Base-by-base conservation (phyloP, 1,140 invertebrate genomes). In the Sycophaga agraensis region DNA sequence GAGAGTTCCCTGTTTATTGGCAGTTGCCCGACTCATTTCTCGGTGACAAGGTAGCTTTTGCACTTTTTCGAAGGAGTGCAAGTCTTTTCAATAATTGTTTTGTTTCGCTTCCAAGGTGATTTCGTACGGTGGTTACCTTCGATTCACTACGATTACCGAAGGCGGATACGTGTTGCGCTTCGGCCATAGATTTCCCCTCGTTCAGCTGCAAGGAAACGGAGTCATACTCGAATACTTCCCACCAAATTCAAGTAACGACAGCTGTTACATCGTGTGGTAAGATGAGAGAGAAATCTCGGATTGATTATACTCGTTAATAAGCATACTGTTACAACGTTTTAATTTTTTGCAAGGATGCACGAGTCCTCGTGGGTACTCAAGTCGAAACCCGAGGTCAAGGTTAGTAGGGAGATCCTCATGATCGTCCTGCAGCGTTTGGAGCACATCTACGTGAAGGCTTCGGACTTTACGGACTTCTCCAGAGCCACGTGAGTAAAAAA, bases 51-150 rank as follows among this genome's bases (percentile, higher is more conserved):
- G 89, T 90, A 75, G 69, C 35, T 17, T 31, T 37, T 12, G 14
- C 11, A 0, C 11, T 35, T 11, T 22, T 37, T 19, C 21, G 14
- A 31, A 22, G 26, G 24, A 53, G n/a, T n/a, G n/a, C n/a, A n/a
- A n/a, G n/a, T 53, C n/a, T 59, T 55, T 40, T 24, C 35, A 31
- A 24, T 55, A 39, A 39, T 14, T 9, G n/a, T n/a, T 39, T n/a
- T 42, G 19, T 28, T 37, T 37, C 34, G 2, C 12, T 9, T 19
- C 63, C 11, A n/a, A 92, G 80, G 88, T 94, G 1, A 81, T 89
- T 34, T 98, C 96, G 0, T 99, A 99, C 74, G 96, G 95, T 64
- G 96, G 96, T 6, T 89, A 88, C 64, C 77, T 99, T 2, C 83
- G 90, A 57, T 97, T 97, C 74, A 83, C 85, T 12, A 86, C 91